Evolutionary conservation across 2,888 invertebrate genomes (phyloP), one percentile per base, ranked within the genome.

Genomic region (Eilema griseolum): DNA sequence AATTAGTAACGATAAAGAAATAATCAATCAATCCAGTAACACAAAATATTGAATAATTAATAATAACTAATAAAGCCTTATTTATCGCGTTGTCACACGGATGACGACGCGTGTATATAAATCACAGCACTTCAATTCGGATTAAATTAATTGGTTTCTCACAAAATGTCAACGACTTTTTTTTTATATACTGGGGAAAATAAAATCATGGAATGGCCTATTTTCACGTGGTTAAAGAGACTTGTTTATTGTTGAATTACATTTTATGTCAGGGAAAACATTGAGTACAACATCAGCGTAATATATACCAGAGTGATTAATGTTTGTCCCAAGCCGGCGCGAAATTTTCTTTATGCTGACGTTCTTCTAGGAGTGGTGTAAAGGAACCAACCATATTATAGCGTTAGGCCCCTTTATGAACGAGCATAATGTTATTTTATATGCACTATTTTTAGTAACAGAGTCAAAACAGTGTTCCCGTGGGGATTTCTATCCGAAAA

Each of bases 161-260:
- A 74, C 78, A 75, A 83, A 84, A 83, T 74, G 71, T 80, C 78
- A 62, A 62, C 72, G 61, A 60, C 74, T 70, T 80, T 74, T 79
- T n/a, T 80, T 72, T 79, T 80, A 73, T 79, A 75, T 61, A 57
- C 67, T 37, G 52, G 63, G 31, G 60, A 70, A 79, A 76, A 80
- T 77, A 70, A 70, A 79, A 84, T 83, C 74, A 75, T 61, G 57
- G 63, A 73, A 65, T 61, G 26, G 28, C 56, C 70, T 63, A 71
- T 76, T 67, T 69, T 66, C 61, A 72, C 46, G 52, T 65, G 70
- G 75, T 75, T 61, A 78, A 78, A 79, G 74, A 71, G 74, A 26
- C 71, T 77, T 79, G 77, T 82, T 78, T 83, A 72, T 75, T 69
- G 70, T 72, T 74, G 69, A 77, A 77, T 69, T 76, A 77, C 64